Conservation (phyloP, 2,797 vertebrate species). For the Pipistrellus nathusii region DNA sequence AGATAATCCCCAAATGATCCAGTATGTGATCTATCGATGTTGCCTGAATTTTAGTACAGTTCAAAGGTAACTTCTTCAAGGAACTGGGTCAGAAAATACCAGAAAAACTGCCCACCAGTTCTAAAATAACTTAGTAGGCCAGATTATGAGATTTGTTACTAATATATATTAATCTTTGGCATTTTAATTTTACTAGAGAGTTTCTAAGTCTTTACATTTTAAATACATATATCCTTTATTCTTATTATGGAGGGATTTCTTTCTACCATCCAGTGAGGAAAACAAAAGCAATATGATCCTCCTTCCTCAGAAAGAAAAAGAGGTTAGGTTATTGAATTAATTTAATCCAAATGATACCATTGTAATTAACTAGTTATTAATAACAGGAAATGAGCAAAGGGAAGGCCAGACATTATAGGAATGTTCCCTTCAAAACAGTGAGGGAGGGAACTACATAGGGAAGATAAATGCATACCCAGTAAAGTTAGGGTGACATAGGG, state of each 20-base stretch:
- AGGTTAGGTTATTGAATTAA: background rate
- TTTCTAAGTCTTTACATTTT: constrained; percentile 34
- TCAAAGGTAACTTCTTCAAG: constrained; percentile 6
- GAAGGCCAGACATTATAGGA: background rate
- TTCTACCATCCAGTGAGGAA: background rate
- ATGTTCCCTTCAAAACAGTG: background rate
- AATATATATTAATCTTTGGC: constrained; percentile 4
- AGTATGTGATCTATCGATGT: background rate
- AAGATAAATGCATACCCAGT: background rate
- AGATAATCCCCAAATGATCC: constrained; percentile 15
- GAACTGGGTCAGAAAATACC: constrained; percentile 12
- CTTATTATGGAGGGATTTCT: background rate
- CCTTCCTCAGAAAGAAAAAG: background rate
- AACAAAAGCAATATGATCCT: background rate
- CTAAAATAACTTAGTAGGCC: constrained; percentile 43
- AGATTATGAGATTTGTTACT: background rate
- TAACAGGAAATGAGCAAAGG: background rate
- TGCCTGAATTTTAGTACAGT: background rate
- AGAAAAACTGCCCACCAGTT: background rate
- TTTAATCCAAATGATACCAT: background rate
- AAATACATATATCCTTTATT: background rate
- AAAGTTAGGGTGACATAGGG: background rate
- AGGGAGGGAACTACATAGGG: background rate
- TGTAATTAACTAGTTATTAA: background rate
- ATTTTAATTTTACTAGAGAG: constrained; percentile 22